phyloP scores from a whole-genome alignment of 2,113 vertebrate species.

The Pseudorectes ferrugineus region DNA sequence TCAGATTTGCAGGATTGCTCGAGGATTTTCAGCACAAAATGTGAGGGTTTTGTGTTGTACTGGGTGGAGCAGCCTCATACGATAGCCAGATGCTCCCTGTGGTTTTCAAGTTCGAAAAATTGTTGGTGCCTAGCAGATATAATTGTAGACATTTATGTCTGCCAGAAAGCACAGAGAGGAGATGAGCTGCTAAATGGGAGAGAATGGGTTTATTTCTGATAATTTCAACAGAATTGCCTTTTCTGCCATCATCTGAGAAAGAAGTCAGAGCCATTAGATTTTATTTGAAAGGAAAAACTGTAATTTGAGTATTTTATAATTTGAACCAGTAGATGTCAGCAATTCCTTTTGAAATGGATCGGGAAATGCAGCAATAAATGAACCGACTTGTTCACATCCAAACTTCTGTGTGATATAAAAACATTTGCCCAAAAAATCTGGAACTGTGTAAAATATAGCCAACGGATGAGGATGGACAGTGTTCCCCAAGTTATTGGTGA shows the following conservation, averaged over 20 bases:
- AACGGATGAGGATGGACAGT: background rate
- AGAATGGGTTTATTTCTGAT: background rate
- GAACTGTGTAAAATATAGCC: background rate
- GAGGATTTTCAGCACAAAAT: background rate
- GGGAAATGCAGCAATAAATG: background rate
- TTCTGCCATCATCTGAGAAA: background rate
- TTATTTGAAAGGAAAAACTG: background rate
- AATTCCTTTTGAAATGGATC: constrained; percentile 56
- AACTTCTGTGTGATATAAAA: constrained; percentile 6
- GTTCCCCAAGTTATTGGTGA: background rate
- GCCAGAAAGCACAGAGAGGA: background rate
- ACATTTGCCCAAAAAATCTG: background rate
- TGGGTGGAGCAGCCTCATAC: background rate
- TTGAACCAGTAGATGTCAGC: constrained; percentile 66
- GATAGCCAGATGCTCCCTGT: background rate
- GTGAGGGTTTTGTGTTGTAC: background rate
- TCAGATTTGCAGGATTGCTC: background rate
- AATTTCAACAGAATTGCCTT: constrained; percentile 5
- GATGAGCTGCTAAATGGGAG: background rate
- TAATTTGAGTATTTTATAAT: background rate
- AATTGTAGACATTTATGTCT: background rate
- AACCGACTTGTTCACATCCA: background rate
- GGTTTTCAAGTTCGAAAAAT: background rate
- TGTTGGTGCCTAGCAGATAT: background rate
- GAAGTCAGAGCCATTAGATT: background rate